phyloP scores from a whole-genome alignment of 2,113 vertebrate genomes.

The Anoura caudifer region DNA sequence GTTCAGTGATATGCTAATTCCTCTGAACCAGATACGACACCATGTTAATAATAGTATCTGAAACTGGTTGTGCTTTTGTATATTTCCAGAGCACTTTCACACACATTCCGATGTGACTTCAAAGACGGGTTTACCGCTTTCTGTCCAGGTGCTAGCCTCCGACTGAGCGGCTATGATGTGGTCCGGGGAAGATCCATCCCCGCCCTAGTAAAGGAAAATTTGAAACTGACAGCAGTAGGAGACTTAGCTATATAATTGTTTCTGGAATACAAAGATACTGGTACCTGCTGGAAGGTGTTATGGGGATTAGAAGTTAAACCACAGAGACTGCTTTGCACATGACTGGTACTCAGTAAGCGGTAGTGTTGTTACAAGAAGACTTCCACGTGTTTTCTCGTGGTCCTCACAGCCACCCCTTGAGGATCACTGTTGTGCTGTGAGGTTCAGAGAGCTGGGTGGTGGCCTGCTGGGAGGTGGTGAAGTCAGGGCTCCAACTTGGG shows the following conservation, averaged over 20 bases:
- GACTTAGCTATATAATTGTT: background rate
- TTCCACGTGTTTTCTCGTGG: background rate
- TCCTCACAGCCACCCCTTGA: background rate
- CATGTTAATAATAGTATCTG: background rate
- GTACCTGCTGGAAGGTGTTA: background rate
- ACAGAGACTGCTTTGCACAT: background rate
- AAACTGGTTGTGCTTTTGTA: background rate
- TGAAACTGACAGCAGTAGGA: background rate
- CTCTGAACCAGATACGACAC: background rate
- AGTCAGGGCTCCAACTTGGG: background rate
- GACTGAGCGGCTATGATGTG: background rate
- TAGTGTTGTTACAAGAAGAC: background rate
- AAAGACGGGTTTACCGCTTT: background rate
- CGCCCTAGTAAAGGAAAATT: background rate
- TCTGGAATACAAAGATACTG: background rate
- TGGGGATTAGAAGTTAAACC: background rate
- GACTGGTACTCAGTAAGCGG: background rate
- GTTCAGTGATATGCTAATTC: background rate
- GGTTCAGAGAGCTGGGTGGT: background rate
- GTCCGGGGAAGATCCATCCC: background rate
- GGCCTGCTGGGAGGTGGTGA: background rate
- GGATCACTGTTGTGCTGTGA: background rate
- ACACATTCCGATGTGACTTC: background rate
- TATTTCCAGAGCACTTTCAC: background rate
- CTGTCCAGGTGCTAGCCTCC: background rate